Evolutionary conservation across 1,140 invertebrate genomes (phyloP).

Genomic region (Ceratina calcarata): DNA sequence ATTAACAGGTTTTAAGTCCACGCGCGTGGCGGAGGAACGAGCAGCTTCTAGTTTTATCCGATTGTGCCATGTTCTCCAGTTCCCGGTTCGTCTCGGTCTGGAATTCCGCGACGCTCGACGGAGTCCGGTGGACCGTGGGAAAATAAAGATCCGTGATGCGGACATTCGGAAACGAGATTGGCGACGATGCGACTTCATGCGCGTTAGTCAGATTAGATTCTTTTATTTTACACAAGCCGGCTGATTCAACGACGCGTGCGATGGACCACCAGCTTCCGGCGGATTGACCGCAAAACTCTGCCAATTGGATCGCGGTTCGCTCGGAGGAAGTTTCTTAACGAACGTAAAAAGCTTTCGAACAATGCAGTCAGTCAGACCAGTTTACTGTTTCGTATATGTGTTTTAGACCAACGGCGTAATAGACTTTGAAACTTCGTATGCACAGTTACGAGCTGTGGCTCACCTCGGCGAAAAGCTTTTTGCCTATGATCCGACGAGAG

Average conservation of each 20-base stretch:
- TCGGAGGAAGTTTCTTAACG: too few relatives aligned
- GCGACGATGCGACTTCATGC: background rate
- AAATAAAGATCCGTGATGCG: conserved; percentile 25
- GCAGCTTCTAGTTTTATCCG: background rate
- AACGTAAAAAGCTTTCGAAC: too few relatives aligned
- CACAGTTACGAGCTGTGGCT: too few relatives aligned
- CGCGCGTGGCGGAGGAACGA: too few relatives aligned
- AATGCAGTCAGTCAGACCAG: too few relatives aligned
- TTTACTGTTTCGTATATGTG: too few relatives aligned
- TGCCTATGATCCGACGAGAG: too few relatives aligned
- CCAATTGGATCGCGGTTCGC: too few relatives aligned
- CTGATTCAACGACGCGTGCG: background rate
- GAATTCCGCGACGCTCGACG: conserved; percentile 39
- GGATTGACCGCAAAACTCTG: background rate
- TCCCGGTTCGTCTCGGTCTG: conserved; percentile 42
- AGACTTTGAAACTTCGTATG: too few relatives aligned
- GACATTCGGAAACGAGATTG: background rate
- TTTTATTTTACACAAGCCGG: background rate
- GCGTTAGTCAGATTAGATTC: background rate
- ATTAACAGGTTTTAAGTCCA: too few relatives aligned
- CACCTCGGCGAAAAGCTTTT: too few relatives aligned
- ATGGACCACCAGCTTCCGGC: background rate
- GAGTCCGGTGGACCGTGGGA: conserved; percentile 42
- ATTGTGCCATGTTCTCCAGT: background rate
- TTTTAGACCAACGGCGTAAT: too few relatives aligned